Conservation (phyloP, 2,797 vertebrate genomes). For the Saxicola maurus region DNA sequence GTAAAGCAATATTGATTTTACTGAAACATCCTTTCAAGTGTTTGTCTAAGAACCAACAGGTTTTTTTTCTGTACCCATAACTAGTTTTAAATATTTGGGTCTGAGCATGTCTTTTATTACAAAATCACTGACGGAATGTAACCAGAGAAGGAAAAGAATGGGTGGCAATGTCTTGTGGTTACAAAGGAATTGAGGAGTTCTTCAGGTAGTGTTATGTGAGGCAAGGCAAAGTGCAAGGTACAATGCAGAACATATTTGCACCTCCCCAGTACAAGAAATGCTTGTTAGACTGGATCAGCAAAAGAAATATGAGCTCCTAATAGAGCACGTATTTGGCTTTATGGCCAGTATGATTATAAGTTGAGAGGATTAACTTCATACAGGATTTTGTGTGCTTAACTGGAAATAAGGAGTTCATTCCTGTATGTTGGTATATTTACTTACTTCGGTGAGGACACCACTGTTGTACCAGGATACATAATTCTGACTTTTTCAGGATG, state of each 20-base stretch:
- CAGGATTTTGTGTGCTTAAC: background rate
- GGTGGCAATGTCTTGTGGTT: rapidly evolving
- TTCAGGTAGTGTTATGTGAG: background rate
- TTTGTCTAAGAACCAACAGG: rapidly evolving
- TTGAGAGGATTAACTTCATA: background rate
- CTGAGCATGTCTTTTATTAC: background rate
- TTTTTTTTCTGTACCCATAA: background rate
- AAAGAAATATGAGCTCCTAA: background rate
- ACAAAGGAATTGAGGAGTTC: background rate
- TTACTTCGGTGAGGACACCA: background rate
- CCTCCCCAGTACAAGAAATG: background rate
- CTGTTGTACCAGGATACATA: background rate
- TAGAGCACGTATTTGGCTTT: background rate
- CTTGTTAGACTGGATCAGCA: background rate
- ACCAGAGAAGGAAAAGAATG: background rate
- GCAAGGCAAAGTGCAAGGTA: background rate
- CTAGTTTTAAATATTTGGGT: background rate
- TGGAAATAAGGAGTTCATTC: background rate
- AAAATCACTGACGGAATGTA: background rate
- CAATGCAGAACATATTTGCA: background rate
- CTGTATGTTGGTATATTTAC: background rate
- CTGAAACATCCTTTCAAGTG: background rate
- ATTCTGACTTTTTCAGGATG: background rate
- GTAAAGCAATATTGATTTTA: background rate
- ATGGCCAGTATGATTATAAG: background rate